Evolutionary conservation across 2,797 vertebrate genomes (phyloP).

Genomic region (Ibycter americanus): DNA sequence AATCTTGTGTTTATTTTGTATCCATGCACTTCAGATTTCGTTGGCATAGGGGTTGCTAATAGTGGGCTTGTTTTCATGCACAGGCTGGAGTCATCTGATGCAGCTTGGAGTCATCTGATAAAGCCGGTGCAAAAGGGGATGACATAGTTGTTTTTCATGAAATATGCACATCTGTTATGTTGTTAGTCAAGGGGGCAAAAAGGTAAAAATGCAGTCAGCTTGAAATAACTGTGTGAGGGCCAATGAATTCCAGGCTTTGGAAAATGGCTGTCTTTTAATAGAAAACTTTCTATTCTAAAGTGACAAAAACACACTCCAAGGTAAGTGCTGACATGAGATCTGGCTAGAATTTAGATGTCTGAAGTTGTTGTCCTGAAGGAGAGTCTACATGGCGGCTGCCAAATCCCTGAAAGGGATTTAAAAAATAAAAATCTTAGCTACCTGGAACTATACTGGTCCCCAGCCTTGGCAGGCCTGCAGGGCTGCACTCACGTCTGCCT

Average conservation of each 20-base stretch:
- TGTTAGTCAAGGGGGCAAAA: background rate
- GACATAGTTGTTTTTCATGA: background rate
- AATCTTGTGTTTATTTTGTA: background rate
- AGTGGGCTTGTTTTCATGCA: background rate
- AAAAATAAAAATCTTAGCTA: background rate
- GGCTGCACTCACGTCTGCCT: background rate
- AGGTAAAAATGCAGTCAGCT: background rate
- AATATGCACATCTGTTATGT: background rate
- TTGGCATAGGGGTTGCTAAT: background rate
- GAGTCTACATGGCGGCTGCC: fast-evolving
- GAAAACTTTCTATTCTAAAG: background rate
- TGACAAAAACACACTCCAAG: background rate
- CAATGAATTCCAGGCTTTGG: background rate
- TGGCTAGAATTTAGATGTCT: background rate
- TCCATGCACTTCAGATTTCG: background rate
- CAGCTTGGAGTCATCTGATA: background rate
- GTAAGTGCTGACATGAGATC: background rate
- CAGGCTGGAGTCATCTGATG: background rate
- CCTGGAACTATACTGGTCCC: background rate
- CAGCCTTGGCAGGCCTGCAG: background rate
- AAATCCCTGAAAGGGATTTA: background rate
- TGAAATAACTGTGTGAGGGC: background rate
- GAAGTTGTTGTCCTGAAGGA: background rate
- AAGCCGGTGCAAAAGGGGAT: background rate
- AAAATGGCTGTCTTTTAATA: background rate